Percentiles rank a stretch among this genome's conserved stretches.
phyloP scores from a whole-genome alignment of 2,113 vertebrate genomes.

The Danionella cerebrum region DNA sequence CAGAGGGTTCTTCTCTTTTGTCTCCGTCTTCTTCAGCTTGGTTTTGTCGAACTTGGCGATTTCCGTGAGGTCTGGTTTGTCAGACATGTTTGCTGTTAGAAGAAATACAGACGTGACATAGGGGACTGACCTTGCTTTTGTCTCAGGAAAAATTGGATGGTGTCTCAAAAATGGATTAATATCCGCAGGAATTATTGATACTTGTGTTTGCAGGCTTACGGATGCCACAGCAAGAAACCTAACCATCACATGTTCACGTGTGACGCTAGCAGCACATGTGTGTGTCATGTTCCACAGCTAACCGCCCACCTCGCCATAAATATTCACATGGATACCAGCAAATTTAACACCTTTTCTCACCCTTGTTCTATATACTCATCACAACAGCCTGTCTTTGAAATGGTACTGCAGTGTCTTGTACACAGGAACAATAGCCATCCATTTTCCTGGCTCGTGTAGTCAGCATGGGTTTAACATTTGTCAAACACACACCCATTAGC shows the following conservation, averaged over 20 bases:
- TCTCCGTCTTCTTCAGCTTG: constrained; percentile 87
- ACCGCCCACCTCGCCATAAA: neutral
- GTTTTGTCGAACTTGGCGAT: constrained; percentile 81
- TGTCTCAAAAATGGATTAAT: neutral
- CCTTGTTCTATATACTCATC: constrained; percentile 27
- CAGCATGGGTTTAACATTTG: neutral
- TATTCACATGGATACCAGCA: neutral
- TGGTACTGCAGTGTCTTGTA: neutral
- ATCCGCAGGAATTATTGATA: no score
- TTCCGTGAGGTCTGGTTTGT: constrained; percentile 82
- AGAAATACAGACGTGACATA: constrained; percentile 22
- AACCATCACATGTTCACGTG: neutral
- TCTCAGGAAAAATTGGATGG: neutral
- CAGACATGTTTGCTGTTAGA: constrained; percentile 71
- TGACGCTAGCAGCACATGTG: constrained; percentile 13
- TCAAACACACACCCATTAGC: neutral
- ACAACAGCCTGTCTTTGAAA: neutral
- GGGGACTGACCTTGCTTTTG: constrained; percentile 32
- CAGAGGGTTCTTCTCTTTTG: constrained; percentile 81
- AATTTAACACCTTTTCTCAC: neutral
- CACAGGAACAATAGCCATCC: neutral
- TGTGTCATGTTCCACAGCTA: neutral
- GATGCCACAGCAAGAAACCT: neutral
- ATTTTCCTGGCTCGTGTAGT: neutral
- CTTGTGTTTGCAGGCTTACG: neutral